Conservation (phyloP, 1,140 invertebrate genomes). For the Heliconius congener region DNA sequence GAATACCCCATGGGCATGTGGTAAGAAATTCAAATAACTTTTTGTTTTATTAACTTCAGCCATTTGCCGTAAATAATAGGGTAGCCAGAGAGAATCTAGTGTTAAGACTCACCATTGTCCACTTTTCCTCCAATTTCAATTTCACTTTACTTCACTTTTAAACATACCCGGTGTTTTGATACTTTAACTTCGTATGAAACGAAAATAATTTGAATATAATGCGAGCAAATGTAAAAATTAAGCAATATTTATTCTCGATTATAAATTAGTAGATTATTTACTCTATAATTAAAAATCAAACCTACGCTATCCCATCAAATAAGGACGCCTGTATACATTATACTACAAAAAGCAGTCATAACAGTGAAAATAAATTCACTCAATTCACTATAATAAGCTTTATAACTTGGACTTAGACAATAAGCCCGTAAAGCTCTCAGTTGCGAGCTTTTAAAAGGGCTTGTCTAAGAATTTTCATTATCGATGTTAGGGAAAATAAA, state of each 20-base stretch:
- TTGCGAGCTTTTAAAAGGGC: conserved; percentile 11
- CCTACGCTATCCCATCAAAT: background rate
- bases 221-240: too few relatives aligned
- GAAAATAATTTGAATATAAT: too few relatives aligned
- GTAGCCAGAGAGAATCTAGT: too few relatives aligned
- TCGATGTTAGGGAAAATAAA: background rate
- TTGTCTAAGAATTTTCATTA: background rate
- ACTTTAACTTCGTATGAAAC: too few relatives aligned
- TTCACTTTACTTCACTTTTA: too few relatives aligned
- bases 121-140: too few relatives aligned
- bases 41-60: too few relatives aligned
- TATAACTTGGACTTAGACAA: conserved; percentile 30
- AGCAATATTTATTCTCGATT: too few relatives aligned
- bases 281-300: background rate
- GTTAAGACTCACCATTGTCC: too few relatives aligned
- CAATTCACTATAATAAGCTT: conserved; percentile 3
- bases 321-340: background rate
- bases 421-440: conserved; percentile 32
- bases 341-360: background rate
- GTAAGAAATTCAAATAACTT: conserved; percentile 38
- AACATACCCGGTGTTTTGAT: too few relatives aligned
- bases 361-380: conserved; percentile 12
- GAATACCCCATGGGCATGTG: conserved; percentile 59
- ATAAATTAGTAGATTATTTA: background rate
- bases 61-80: too few relatives aligned